phyloP scores from a whole-genome alignment of 2,113 vertebrate genomes.

The Lophura nycthemera region DNA sequence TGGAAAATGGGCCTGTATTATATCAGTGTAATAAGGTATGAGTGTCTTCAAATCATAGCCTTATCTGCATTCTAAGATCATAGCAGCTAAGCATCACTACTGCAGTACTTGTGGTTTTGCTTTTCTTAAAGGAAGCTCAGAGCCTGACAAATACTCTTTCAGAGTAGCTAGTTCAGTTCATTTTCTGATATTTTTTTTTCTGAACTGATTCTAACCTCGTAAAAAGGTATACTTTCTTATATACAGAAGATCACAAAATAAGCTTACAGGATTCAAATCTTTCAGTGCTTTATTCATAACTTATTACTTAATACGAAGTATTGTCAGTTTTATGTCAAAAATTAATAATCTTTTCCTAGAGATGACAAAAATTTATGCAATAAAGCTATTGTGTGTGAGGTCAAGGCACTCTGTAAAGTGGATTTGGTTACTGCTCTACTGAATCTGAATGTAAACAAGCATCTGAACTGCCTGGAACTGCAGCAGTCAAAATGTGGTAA shows the following conservation, averaged over 20 bases:
- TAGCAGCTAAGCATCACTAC: background rate
- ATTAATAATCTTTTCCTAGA: slow-evolving; percentile 69
- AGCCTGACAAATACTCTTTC: background rate
- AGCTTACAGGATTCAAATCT: background rate
- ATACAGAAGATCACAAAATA: background rate
- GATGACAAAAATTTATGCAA: slow-evolving; percentile 95
- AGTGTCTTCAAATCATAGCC: background rate
- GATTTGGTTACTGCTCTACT: slow-evolving; percentile 83
- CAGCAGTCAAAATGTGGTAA: slow-evolving; percentile 34
- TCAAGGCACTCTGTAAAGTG: slow-evolving; percentile 87
- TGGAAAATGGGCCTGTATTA: background rate
- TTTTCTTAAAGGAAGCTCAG: background rate
- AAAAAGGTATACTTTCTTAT: background rate
- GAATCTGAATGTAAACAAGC: slow-evolving; percentile 49
- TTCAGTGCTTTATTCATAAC: background rate
- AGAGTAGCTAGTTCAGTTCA: background rate
- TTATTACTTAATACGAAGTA: background rate
- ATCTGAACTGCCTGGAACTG: slow-evolving; percentile 20
- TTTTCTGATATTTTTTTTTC: background rate
- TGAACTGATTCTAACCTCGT: background rate
- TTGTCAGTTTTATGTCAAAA: background rate
- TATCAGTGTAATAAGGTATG: background rate
- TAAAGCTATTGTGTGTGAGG: slow-evolving; percentile 91
- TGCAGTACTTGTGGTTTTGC: background rate
- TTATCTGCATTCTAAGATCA: background rate